Evolutionary conservation across 2,888 invertebrate species (phyloP).

Genomic region (Phorcus lineatus): DNA sequence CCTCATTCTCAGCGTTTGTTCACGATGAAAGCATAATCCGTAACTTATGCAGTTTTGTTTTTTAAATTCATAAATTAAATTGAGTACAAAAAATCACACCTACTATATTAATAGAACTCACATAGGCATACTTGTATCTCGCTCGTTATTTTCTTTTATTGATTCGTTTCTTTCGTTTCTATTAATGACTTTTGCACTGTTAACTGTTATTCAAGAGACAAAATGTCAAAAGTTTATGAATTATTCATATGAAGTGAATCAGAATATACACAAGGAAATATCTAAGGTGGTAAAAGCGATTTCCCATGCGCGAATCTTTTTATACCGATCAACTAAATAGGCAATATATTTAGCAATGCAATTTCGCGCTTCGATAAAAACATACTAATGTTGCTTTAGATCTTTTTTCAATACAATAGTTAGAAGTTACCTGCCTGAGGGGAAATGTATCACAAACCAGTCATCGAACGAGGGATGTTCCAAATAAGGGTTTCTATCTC

Average conservation of each 20-base stretch:
- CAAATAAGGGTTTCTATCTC: background rate
- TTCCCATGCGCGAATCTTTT: background rate
- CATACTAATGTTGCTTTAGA: background rate
- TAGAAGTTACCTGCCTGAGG: background rate
- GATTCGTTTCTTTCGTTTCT: no score
- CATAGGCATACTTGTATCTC: no score
- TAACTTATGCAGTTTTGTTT: no score
- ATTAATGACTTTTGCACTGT: no score
- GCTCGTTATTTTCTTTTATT: no score
- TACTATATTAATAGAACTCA: no score
- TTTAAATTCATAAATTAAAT: no score
- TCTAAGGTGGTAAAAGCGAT: background rate
- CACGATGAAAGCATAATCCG: no score
- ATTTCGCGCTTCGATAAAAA: background rate
- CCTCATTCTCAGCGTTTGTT: no score
- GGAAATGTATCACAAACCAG: background rate
- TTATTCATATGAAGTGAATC: background rate
- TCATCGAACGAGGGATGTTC: background rate
- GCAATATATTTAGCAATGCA: background rate
- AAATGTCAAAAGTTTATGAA: background rate
- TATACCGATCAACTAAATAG: background rate
- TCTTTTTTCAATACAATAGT: background rate
- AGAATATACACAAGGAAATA: background rate
- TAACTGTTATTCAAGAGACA: no score
- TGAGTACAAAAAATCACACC: no score